A percentile compares a stretch with the other conserved stretches of the same genome.
Conservation (phyloP, 2,888 invertebrate species). For the Lithophane ornitopus region DNA sequence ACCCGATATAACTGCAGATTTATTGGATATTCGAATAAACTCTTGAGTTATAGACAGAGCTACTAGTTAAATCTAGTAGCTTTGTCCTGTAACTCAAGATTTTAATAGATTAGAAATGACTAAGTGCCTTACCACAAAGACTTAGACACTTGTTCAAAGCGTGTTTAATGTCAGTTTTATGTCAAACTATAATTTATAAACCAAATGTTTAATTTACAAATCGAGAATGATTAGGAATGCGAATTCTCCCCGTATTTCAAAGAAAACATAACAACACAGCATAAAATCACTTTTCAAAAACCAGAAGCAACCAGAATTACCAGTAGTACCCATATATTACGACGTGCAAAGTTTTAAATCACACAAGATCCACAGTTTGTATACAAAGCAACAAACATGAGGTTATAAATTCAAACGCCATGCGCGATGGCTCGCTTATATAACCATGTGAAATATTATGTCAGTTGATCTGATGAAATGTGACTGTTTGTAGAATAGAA, state of each 20-base stretch:
- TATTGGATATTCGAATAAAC: background rate
- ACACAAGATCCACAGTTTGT: constrained; percentile 56
- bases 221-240: too few relatives aligned
- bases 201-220: too few relatives aligned
- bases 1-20: background rate
- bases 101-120: background rate
- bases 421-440: constrained; percentile 47
- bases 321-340: constrained; percentile 35
- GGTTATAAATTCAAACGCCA: constrained; percentile 50
- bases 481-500: constrained; percentile 12
- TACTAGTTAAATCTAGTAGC: too few relatives aligned
- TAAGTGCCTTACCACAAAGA: too few relatives aligned
- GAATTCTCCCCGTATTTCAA: background rate
- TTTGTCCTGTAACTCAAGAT: too few relatives aligned
- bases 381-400: constrained; percentile 53
- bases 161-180: too few relatives aligned
- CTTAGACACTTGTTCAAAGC: too few relatives aligned
- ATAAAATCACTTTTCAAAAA: constrained; percentile 13
- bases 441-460: constrained; percentile 40
- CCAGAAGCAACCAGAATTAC: constrained; percentile 46
- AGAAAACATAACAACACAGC: background rate
- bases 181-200: too few relatives aligned
- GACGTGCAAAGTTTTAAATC: constrained; percentile 58
- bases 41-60: too few relatives aligned
- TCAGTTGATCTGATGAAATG: constrained; percentile 21